phyloP scores from a whole-genome alignment of 2,113 vertebrate species.

The Ardeotis arabs region DNA sequence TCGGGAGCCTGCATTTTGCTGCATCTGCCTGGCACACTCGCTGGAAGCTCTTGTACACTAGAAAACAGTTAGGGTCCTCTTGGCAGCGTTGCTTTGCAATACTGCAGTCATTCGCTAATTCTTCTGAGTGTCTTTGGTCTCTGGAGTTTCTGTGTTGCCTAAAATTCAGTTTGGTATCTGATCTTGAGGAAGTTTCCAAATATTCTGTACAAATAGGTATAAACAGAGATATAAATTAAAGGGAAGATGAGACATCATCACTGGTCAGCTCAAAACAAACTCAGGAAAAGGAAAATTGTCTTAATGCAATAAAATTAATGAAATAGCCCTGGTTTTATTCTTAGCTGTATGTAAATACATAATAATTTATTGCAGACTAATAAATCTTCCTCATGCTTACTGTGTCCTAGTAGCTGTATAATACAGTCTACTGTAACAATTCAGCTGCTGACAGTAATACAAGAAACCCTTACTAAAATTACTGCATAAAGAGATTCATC shows the following conservation, averaged over 20 bases:
- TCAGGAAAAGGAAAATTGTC: background rate
- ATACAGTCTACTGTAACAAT: background rate
- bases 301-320: background rate
- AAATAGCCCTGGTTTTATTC: background rate
- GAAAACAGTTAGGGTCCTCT: conserved; percentile 39
- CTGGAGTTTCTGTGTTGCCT: background rate
- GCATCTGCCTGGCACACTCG: background rate
- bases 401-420: background rate
- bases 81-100: conserved; percentile 40
- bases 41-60: conserved; percentile 61
- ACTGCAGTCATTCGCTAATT: background rate
- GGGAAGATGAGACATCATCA: background rate
- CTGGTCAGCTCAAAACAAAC: background rate
- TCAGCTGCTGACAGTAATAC: background rate
- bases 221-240: background rate
- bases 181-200: background rate
- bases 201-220: background rate
- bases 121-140: accelerated
- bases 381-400: background rate
- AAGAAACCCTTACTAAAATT: background rate
- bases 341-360: background rate
- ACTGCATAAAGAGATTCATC: background rate
- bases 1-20: conserved; percentile 2
- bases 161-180: background rate
- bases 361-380: background rate